A percentile compares a stretch with the other conserved stretches of the same genome.
Evolutionary conservation across 2,888 invertebrate species (phyloP).

Genomic region (Ormia ochracea): DNA sequence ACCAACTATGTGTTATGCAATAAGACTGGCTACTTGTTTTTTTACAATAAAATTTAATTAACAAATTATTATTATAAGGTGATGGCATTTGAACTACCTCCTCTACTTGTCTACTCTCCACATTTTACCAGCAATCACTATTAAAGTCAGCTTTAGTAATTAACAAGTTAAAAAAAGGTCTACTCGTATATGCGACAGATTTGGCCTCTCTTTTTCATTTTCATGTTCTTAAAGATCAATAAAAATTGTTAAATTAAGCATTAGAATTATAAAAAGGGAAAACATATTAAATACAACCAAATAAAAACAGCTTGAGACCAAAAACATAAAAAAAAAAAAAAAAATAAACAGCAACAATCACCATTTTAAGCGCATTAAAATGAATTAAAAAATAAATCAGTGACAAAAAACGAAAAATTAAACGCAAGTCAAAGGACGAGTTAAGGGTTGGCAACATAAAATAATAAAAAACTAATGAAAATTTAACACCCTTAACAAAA

Average conservation of each 20-base stretch:
- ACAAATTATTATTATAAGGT: too few relatives aligned
- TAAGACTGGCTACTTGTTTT: too few relatives aligned
- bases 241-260: conserved; percentile 57
- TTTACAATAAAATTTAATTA: too few relatives aligned
- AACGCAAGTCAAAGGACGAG: conserved; percentile 29
- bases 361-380: conserved; percentile 54
- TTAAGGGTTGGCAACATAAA: conserved; percentile 11
- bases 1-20: too few relatives aligned
- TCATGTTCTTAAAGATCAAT: conserved; percentile 32
- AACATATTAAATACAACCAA: conserved; percentile 48
- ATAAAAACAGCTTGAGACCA: conserved; percentile 58
- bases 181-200: not conserved
- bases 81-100: too few relatives aligned
- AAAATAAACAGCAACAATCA: conserved; percentile 44
- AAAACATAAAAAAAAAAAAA: too few relatives aligned
- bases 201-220: not conserved
- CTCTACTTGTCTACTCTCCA: too few relatives aligned
- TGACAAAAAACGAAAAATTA: conserved; percentile 39
- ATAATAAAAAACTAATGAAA: conserved; percentile 1
- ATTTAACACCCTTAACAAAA: conserved; percentile 48
- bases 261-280: conserved; percentile 33
- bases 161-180: conserved; percentile 13
- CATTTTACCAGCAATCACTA: too few relatives aligned
- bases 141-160: conserved; percentile 47
- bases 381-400: conserved; percentile 45